Evolutionary conservation across 2,888 invertebrate species (phyloP), one percentile per base, ranked within the genome.

Genomic region (Nasonia oneida): DNA sequence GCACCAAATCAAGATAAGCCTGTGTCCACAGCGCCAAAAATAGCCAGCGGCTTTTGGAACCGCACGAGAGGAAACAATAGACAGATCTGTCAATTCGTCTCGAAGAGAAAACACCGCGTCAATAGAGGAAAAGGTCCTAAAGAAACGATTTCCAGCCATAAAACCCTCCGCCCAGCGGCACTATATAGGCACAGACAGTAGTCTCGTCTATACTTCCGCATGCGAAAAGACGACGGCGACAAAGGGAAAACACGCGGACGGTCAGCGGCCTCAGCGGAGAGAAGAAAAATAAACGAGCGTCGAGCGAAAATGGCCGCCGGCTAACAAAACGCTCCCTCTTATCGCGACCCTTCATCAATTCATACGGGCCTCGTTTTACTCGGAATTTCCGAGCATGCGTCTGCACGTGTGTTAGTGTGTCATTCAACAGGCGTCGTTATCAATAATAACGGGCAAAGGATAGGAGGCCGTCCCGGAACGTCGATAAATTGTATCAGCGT

Each of bases 381-480:
- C 29, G n/a, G 67, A 73, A 39, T 57, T 50, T 73, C 57, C 73
- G 53, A n/a, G 39, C 39, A 4, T 70, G 10, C 23, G 47, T 8
- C 1, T n/a, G 47, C 12, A 3, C 14, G 61, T 33, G 81, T 8
- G 6, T n/a, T 23, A 12, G 12, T 23, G 47, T 33, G 81, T 47
- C 81, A 64, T 64, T 81, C 74, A 81, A 81, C 74, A 81, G 74
- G 81, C 81, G n/a, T 53, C 23, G 67, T 82, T 82, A 76, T 82
- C 82, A 73, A 81, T 81, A 81, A 81, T 61, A 73, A 42, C 81
- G 39, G 23, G 23, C 12, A 23, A 42, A 29, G 67, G 67, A 73
- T 23, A 73, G 18, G 8, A 18, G 15, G 39, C 29, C 12, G 61
- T n/a, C 12, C 12, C 39, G 70, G 18, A 8, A 50, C 82, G 29